phyloP scores from a whole-genome alignment of 2,797 vertebrate genomes.

The Labeo calbasu region DNA sequence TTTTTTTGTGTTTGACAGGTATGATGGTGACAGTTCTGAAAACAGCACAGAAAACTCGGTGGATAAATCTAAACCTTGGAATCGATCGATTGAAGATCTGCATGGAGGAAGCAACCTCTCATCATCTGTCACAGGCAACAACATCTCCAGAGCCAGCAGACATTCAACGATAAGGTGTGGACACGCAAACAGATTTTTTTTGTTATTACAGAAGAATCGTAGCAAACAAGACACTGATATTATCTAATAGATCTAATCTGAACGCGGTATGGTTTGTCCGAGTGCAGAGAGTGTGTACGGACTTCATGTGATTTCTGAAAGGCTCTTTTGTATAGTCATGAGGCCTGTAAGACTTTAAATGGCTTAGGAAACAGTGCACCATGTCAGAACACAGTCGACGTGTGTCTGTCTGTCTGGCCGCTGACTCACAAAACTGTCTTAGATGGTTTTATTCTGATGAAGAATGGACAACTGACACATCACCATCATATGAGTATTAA shows the following conservation, averaged over 20 bases:
- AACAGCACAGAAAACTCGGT: slow-evolving; percentile 84
- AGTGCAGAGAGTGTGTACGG: slow-evolving; percentile 66
- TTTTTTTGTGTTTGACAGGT: slow-evolving; percentile 73
- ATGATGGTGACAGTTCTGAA: slow-evolving; percentile 91
- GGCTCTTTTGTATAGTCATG: slow-evolving; percentile 68
- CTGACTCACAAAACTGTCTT: slow-evolving; percentile 41
- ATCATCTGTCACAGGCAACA: slow-evolving; percentile 84
- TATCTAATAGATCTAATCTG: background rate
- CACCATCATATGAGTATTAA: slow-evolving; percentile 7
- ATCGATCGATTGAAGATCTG: slow-evolving; percentile 94
- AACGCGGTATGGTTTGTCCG: slow-evolving; percentile 49
- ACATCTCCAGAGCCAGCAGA: slow-evolving; percentile 83
- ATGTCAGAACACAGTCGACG: background rate
- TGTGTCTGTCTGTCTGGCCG: slow-evolving; percentile 18
- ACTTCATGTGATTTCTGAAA: slow-evolving; percentile 68
- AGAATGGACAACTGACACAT: slow-evolving; percentile 45
- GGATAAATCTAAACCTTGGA: slow-evolving; percentile 92
- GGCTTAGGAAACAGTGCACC: slow-evolving; percentile 64
- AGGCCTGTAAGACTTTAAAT: slow-evolving; percentile 73
- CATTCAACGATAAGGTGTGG: slow-evolving; percentile 84
- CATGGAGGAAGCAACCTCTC: slow-evolving; percentile 85
- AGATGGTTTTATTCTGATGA: slow-evolving; percentile 10
- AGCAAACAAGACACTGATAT: background rate
- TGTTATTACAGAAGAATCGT: background rate
- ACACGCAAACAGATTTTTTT: background rate